A percentile compares a stretch with the other conserved stretches of the same genome.
Conservation (phyloP, 2,113 vertebrate species). For the Colaptes auratus region DNA sequence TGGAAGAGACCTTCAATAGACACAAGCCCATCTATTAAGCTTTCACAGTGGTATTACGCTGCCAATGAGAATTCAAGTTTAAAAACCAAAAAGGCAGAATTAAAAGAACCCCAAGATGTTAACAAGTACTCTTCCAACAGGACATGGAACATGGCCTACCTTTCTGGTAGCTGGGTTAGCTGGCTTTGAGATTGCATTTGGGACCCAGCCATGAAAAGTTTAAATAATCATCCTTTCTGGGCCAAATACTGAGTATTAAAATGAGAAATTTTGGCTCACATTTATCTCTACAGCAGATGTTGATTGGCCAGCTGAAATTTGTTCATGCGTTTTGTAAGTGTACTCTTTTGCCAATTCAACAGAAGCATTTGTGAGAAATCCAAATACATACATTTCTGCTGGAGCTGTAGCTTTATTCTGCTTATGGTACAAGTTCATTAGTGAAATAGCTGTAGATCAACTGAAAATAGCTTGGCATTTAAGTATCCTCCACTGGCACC, state of each 20-base stretch:
- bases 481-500: neutral
- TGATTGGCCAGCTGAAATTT: slow-evolving; percentile 55
- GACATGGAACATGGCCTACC: neutral
- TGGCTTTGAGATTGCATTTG: neutral
- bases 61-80: neutral
- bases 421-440: slow-evolving; percentile 40
- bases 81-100: neutral
- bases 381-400: slow-evolving; percentile 17
- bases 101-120: neutral
- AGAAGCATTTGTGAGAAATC: slow-evolving; percentile 54
- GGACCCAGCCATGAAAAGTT: slow-evolving; percentile 20
- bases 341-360: slow-evolving; percentile 38
- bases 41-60: neutral
- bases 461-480: slow-evolving; percentile 60
- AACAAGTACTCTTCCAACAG: neutral
- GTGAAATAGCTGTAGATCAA: slow-evolving; percentile 41
- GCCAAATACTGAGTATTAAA: slow-evolving; percentile 25
- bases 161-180: neutral
- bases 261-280: slow-evolving; percentile 33
- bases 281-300: slow-evolving; percentile 37
- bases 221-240: slow-evolving; percentile 43
- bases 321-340: slow-evolving; percentile 35
- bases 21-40: neutral
- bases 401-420: neutral
- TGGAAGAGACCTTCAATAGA: too few relatives aligned